phyloP scores from a whole-genome alignment of 2,113 vertebrate genomes.

The Eudorcas thomsonii region DNA sequence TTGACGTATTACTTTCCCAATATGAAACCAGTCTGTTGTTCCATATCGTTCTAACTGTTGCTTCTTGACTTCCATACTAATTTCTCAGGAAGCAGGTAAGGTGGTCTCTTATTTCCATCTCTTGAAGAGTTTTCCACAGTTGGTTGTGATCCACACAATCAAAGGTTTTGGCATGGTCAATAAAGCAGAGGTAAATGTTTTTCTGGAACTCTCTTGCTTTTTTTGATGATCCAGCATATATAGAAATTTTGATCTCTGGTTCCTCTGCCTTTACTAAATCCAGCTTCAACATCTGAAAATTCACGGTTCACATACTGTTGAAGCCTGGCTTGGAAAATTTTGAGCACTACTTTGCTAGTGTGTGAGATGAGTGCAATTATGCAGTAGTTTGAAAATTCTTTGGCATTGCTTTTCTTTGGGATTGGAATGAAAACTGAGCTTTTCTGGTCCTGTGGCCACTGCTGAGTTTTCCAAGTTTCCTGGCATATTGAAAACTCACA shows the following conservation, averaged over 20 bases:
- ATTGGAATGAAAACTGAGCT: background rate
- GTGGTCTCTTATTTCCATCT: background rate
- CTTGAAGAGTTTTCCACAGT: background rate
- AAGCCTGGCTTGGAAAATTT: background rate
- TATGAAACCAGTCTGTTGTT: background rate
- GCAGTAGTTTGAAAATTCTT: background rate
- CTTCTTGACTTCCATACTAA: background rate
- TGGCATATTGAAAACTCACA: background rate
- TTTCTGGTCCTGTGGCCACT: background rate
- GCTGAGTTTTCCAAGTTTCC: background rate
- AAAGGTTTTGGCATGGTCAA: background rate
- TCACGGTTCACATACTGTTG: fast-evolving
- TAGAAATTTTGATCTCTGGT: background rate
- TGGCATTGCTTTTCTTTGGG: background rate
- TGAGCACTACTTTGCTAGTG: background rate
- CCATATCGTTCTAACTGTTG: background rate
- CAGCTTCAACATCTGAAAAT: background rate
- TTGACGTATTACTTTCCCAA: background rate
- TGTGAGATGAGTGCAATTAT: background rate
- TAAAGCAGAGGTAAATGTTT: background rate
- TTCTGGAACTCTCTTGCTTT: background rate
- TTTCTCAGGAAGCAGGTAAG: background rate
- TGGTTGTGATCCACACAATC: background rate
- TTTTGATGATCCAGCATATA: background rate
- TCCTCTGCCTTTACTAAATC: background rate